Evolutionary conservation across 2,888 invertebrate genomes (phyloP), one percentile per base, ranked within the genome.

Genomic region (Agriopis aurantiaria): DNA sequence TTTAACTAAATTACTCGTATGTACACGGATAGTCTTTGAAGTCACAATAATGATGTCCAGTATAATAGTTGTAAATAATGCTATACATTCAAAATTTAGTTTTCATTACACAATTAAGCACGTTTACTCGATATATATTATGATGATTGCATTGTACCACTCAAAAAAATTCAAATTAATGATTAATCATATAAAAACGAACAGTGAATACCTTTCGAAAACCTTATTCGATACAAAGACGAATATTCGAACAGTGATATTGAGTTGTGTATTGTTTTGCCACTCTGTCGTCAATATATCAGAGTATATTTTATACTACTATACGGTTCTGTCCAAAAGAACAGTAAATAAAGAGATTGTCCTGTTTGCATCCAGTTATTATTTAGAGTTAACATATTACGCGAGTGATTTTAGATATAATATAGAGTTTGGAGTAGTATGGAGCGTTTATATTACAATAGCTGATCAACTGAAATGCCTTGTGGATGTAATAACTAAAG

Each of bases 341-440:
- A 23, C 17, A 23, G 17, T 23, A 23, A 5, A n/a, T 41, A 6
- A 41, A 41, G 8, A 41, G 8, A 41, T 8, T 8, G 41, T 6
- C 41, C 8, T 41, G 1, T 8, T 8, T 3, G 6, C 8, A 3
- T 8, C 6, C 8, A 8, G 2, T 33, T 55, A 9, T 33, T 11
- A 0, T 41, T 3, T 41, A 8, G 40, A 40, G 40, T 10, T 55
- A 33, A n/a, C 3, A n/a, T 40, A 12, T 11, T 40, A 40, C n/a
- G 7, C 9, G 0, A 55, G 40, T 43, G 43, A 43, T 8, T n/a
- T 56, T n/a, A 56, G 56, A 56, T 56, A 4, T 56, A 9, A 9
- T 41, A 5, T 56, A 10, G 56, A 56, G 43, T 56, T 8, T n/a
- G 41, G 7, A n/a, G 56, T 56, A 41, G 56, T 56, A n/a, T 56